Percentiles rank a stretch among this genome's conserved stretches.
Evolutionary conservation across 2,113 vertebrate species (phyloP).

Genomic region (Callithrix jacchus): DNA sequence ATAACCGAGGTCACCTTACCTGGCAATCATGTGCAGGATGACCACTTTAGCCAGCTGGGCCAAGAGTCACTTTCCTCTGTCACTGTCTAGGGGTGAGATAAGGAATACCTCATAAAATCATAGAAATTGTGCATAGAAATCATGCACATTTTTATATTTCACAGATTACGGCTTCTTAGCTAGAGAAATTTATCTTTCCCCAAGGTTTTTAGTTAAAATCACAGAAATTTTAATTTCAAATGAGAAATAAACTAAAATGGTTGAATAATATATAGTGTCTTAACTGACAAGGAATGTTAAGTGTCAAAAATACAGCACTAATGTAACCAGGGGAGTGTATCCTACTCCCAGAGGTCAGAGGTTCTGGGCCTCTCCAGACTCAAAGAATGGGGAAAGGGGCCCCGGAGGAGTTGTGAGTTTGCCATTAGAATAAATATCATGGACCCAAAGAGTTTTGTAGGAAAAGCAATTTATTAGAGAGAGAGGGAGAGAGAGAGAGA

Average conservation of each 20-base stretch:
- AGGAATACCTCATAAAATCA: background rate
- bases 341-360: too few relatives aligned
- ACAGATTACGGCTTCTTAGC: background rate
- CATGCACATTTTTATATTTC: background rate
- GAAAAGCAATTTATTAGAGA: too few relatives aligned
- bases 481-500: too few relatives aligned
- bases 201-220: background rate
- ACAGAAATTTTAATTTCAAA: constrained; percentile 32
- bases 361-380: too few relatives aligned
- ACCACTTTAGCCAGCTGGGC: background rate
- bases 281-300: background rate
- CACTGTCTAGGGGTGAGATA: background rate
- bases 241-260: background rate
- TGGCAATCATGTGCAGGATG: background rate
- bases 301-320: background rate
- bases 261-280: background rate
- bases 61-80: background rate
- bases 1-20: background rate
- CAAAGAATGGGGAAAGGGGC: too few relatives aligned
- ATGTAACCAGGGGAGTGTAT: background rate
- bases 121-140: background rate
- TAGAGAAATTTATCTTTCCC: background rate
- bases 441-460: too few relatives aligned
- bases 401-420: too few relatives aligned
- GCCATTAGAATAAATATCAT: too few relatives aligned